A percentile compares a stretch with the other conserved stretches of the same genome.
phyloP scores from a whole-genome alignment of 2,888 invertebrate species.

The Coelopa pilipes region DNA sequence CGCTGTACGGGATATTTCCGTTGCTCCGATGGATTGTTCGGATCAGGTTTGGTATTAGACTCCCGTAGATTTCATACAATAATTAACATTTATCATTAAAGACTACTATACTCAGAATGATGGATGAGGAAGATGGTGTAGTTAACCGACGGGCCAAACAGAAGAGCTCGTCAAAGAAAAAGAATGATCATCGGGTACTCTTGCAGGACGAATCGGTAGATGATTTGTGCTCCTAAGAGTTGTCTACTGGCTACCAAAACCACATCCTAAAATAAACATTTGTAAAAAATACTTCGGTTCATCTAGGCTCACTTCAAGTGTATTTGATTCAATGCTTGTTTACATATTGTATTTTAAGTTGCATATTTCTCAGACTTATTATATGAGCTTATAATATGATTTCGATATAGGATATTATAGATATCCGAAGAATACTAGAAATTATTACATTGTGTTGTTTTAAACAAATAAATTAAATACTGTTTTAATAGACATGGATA shows the following conservation, averaged over 20 bases:
- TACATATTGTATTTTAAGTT: too few relatives aligned
- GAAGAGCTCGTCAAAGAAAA: slow-evolving; percentile 57
- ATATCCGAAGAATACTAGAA: too few relatives aligned
- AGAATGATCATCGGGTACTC: slow-evolving; percentile 58
- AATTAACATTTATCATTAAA: slow-evolving; percentile 51
- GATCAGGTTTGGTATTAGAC: slow-evolving; percentile 70
- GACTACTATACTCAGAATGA: slow-evolving; percentile 67
- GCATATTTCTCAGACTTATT: too few relatives aligned
- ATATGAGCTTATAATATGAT: too few relatives aligned
- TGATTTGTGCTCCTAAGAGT: slow-evolving; percentile 60
- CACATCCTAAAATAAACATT: neutral
- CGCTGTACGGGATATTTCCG: slow-evolving; percentile 86
- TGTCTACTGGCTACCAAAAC: neutral
- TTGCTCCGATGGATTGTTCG: slow-evolving; percentile 80
- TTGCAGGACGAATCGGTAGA: slow-evolving; percentile 64
- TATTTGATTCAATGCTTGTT: too few relatives aligned
- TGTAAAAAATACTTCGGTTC: neutral
- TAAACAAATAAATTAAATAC: too few relatives aligned
- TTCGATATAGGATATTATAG: too few relatives aligned
- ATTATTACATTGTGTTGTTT: too few relatives aligned
- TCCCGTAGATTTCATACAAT: too few relatives aligned
- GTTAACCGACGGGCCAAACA: slow-evolving; percentile 58
- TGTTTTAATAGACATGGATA: too few relatives aligned
- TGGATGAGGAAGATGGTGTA: slow-evolving; percentile 67
- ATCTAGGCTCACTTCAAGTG: too few relatives aligned